Base-by-base conservation (phyloP, 2,113 vertebrate species). In the Pyrgilauda ruficollis region DNA sequence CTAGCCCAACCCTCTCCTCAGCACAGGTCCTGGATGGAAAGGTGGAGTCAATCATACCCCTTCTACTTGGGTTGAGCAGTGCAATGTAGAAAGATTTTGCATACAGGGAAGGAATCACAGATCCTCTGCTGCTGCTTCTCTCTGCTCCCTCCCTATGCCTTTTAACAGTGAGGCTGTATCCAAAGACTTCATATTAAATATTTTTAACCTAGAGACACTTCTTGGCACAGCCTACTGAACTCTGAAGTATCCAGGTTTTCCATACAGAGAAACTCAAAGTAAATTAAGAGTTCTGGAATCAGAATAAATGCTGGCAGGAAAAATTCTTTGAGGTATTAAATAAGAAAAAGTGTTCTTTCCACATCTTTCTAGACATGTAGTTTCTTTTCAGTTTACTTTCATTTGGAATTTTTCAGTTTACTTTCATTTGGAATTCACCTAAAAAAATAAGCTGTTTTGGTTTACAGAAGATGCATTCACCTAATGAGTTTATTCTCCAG, bases 191-290 rank as follows among this genome's bases (percentile, higher is more conserved):
- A 55, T 67, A 83, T 37, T 68, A 64, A 92, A 88, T 88, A 70
- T 75, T 95, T 94, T 89, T 70, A 86, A 89, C 47, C 46, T 86
- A 64, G 33, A 93, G 63, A 90, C 21, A 43, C 61, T 76, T 87
- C 74, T 76, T 78, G 73, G 92, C 77, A 91, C 31, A 78, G 41
- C 20, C 70, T 56, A 43, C 41, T 68, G 68, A 86, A 67, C 79
- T 90, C 69, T 75, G 46, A 87, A 86, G 20, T 53, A 92, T 52
- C 39, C 28, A 70, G 63, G 79, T 80, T 90, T 88, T 86, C 88
- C 68, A 93, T 31, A 44, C 0, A 84, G 19, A 80, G 39, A 93
- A 94, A 78, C 44, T 77, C 79, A 62, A 87, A 91, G n/a, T 78
- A 93, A 87, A 92, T 95, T 62, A 95, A 59, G 58, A 47, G 68